Conservation (phyloP, 2,113 vertebrate species). For the Austrofundulus limnaeus region DNA sequence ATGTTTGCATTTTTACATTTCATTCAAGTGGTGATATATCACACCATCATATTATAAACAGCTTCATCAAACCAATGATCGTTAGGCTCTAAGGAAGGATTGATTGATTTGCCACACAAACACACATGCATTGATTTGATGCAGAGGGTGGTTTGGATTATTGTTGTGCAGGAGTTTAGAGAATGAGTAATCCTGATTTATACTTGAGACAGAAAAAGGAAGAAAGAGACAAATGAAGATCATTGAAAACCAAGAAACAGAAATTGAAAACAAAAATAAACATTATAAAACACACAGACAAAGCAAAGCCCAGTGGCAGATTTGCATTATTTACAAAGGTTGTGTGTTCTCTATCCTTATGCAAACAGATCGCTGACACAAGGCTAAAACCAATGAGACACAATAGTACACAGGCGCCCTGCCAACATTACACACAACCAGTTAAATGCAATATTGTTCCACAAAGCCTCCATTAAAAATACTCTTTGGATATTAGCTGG, state of each 20-base stretch:
- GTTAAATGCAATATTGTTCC: slow-evolving; percentile 58
- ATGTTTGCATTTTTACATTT: slow-evolving; percentile 56
- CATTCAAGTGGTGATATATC: slow-evolving; percentile 33
- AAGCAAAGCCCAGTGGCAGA: slow-evolving; percentile 66
- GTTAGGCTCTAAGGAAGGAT: slow-evolving; percentile 24
- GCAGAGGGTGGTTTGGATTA: slow-evolving; percentile 39
- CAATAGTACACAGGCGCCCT: slow-evolving; percentile 53
- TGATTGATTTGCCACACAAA: slow-evolving; percentile 27
- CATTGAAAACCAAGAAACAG: slow-evolving; percentile 34
- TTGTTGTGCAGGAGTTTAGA: slow-evolving; percentile 56
- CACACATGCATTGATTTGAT: slow-evolving; percentile 41
- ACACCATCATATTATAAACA: slow-evolving; percentile 38
- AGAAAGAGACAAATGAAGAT: slow-evolving; percentile 26
- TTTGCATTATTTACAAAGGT: slow-evolving; percentile 76
- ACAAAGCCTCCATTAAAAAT: slow-evolving; percentile 70
- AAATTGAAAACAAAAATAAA: slow-evolving; percentile 31
- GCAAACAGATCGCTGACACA: slow-evolving; percentile 73
- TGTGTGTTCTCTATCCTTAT: slow-evolving; percentile 60
- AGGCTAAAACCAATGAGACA: slow-evolving; percentile 67
- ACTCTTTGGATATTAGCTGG: slow-evolving; percentile 59
- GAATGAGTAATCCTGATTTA: slow-evolving; percentile 60
- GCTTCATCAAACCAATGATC: slow-evolving; percentile 32
- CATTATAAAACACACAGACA: too few species aligned
- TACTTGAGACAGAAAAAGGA: slow-evolving; percentile 17
- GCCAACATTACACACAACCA: slow-evolving; percentile 39